Conservation (phyloP, 2,888 invertebrate genomes). For the Pammene aurita region DNA sequence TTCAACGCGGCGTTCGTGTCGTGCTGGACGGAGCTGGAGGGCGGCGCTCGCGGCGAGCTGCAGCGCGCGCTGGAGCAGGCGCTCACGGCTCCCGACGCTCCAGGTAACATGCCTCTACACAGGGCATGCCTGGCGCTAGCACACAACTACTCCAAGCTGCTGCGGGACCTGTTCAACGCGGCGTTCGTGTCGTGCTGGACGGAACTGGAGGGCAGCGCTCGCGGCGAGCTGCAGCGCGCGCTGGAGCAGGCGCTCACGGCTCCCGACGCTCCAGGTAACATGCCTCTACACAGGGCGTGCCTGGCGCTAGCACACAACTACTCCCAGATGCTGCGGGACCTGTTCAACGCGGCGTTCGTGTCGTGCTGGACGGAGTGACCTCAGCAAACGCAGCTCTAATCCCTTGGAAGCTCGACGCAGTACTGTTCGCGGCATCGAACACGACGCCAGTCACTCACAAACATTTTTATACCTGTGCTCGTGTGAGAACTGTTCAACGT, state of each 20-base stretch:
- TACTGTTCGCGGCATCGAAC: no score
- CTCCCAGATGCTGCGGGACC: conserved; percentile 89
- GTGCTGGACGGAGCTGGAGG: conserved; percentile 97
- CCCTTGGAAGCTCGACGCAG: no score
- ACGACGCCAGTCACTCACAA: no score
- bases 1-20: conserved; percentile 99
- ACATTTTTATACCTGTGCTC: no score
- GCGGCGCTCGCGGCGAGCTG: conserved; percentile 91
- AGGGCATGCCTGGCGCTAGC: conserved; percentile 96
- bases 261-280: conserved; percentile 89
- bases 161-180: conserved; percentile 98
- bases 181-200: conserved; percentile 99
- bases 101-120: conserved; percentile 58
- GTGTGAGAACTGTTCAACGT: no score
- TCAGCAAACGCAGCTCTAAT: no score
- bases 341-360: conserved; percentile 99
- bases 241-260: conserved; percentile 96
- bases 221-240: conserved; percentile 93
- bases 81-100: conserved; percentile 94
- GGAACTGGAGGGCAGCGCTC: conserved; percentile 91
- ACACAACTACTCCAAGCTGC: conserved; percentile 97
- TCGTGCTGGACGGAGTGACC: conserved; percentile 95
- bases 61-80: conserved; percentile 95
- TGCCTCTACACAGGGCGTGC: conserved; percentile 86
- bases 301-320: conserved; percentile 83